Conservation (phyloP, 2,797 vertebrate genomes). For the Sylvia borin region DNA sequence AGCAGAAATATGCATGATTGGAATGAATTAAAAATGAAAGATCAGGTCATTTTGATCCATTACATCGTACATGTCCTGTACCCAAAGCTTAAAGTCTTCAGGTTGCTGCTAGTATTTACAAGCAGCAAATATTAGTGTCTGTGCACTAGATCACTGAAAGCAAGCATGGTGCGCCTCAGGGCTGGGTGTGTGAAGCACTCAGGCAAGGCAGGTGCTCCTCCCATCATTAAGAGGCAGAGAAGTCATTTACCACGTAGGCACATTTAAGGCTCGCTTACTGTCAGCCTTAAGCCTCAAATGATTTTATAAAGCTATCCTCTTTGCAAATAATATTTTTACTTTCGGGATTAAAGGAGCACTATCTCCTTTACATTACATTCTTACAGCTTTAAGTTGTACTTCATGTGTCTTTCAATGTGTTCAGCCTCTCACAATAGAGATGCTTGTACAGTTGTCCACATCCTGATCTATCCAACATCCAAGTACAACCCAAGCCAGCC, state of each 20-base stretch:
- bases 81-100: neutral
- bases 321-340: neutral
- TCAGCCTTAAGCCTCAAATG: neutral
- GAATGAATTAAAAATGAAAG: neutral
- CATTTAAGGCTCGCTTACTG: neutral
- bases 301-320: slow-evolving; percentile 5
- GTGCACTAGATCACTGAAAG: neutral
- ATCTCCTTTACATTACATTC: neutral
- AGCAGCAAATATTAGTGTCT: neutral
- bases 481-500: neutral
- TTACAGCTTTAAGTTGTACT: neutral
- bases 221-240: neutral
- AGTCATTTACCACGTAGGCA: neutral
- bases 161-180: neutral
- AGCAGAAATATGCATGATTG: neutral
- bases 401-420: neutral
- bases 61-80: neutral
- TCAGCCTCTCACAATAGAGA: neutral
- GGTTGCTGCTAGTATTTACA: neutral
- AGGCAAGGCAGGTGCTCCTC: neutral
- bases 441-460: neutral
- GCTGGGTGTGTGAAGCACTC: neutral
- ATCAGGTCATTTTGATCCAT: neutral
- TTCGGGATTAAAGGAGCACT: neutral
- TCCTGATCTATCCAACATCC: neutral